Percentiles rank a stretch among this genome's conserved stretches.
Conservation (phyloP, 2,888 invertebrate species). For the Micropterix aruncella region DNA sequence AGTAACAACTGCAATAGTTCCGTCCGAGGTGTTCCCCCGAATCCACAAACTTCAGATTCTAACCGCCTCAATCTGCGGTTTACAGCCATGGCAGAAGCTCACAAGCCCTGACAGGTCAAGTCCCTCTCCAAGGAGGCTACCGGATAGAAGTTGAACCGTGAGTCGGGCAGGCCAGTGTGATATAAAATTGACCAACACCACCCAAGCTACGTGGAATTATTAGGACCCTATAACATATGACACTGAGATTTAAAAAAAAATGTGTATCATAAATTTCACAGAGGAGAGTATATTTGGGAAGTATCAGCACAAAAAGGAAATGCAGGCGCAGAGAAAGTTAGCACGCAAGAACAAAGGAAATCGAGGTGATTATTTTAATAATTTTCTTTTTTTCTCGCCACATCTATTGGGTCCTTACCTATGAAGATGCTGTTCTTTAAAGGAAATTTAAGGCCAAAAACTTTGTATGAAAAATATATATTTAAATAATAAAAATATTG, state of each 20-base stretch:
- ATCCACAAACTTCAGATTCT: too few relatives aligned
- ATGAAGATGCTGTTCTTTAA: too few relatives aligned
- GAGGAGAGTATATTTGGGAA: conserved; percentile 35
- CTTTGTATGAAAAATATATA: too few relatives aligned
- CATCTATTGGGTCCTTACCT: too few relatives aligned
- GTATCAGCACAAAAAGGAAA: conserved; percentile 51
- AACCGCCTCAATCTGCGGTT: neutral
- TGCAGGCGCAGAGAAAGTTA: conserved; percentile 39
- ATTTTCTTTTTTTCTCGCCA: neutral
- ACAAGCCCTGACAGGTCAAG: neutral
- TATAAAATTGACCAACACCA: conserved; percentile 9
- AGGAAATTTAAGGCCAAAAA: too few relatives aligned
- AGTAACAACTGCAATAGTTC: too few relatives aligned
- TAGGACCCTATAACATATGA: conserved; percentile 13
- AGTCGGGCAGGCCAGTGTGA: conserved; percentile 4
- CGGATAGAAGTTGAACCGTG: too few relatives aligned
- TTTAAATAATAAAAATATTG: too few relatives aligned
- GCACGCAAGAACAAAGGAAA: conserved; percentile 31
- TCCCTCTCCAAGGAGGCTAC: too few relatives aligned
- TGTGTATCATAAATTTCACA: conserved; percentile 24
- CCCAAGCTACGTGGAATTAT: too few relatives aligned
- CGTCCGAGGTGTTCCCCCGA: too few relatives aligned
- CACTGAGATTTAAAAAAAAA: neutral
- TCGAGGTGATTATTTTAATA: conserved; percentile 17
- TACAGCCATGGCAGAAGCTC: conserved; percentile 1